Percentiles rank a stretch among this genome's conserved stretches.
Evolutionary conservation across 2,797 vertebrate genomes (phyloP).

Genomic region (Chelon auratus): DNA sequence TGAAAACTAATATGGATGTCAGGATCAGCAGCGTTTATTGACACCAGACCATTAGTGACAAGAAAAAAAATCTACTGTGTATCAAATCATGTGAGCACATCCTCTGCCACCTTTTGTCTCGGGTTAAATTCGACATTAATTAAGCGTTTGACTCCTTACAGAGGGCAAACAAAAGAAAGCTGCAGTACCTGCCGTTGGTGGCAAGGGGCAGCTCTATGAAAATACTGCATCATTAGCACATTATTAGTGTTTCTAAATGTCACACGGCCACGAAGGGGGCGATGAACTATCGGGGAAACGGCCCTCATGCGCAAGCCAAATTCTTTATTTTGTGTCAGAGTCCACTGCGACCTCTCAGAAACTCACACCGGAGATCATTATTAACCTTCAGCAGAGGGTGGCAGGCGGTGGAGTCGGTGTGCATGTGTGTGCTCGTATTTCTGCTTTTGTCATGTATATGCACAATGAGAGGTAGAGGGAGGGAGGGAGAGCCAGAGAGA

Average conservation of each 20-base stretch:
- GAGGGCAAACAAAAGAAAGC: slow-evolving; percentile 51
- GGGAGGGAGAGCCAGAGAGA: neutral
- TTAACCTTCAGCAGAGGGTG: slow-evolving; percentile 66
- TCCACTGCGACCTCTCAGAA: slow-evolving; percentile 66
- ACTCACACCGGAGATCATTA: slow-evolving; percentile 68
- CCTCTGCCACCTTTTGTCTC: slow-evolving; percentile 56
- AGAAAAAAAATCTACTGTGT: slow-evolving; percentile 9
- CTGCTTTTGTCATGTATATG: slow-evolving; percentile 40
- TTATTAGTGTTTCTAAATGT: slow-evolving; percentile 84
- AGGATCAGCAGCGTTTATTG: slow-evolving; percentile 13
- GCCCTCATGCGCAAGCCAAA: slow-evolving; percentile 49
- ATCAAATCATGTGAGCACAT: slow-evolving; percentile 43
- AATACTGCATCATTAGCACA: slow-evolving; percentile 82
- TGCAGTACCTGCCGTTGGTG: slow-evolving; percentile 59
- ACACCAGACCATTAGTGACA: slow-evolving; percentile 17
- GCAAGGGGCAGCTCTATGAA: slow-evolving; percentile 65
- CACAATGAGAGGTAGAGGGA: slow-evolving; percentile 23
- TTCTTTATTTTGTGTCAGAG: slow-evolving; percentile 52
- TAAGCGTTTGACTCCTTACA: slow-evolving; percentile 64
- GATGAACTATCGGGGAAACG: slow-evolving; percentile 60
- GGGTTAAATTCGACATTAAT: slow-evolving; percentile 72
- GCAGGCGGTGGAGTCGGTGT: slow-evolving; percentile 27
- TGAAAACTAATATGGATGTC: slow-evolving; percentile 2
- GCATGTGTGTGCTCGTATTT: slow-evolving; percentile 16
- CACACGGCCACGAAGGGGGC: slow-evolving; percentile 70